Evolutionary conservation across 1,140 invertebrate species (phyloP).

Genomic region (Antheraea pernyi): DNA sequence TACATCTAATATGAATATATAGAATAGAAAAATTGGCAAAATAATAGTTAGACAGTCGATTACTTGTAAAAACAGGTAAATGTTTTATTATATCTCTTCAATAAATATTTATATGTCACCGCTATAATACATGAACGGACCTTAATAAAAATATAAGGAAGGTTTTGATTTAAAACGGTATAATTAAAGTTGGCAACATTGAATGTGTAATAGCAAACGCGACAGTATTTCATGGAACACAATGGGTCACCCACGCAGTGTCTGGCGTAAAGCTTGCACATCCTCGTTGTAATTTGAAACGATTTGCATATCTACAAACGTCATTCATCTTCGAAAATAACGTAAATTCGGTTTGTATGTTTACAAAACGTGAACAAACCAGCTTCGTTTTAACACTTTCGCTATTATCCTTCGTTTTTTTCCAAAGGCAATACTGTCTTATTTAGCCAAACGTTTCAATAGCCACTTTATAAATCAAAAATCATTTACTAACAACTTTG

Average conservation of each 20-base stretch:
- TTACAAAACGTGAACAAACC: conserved; percentile 51
- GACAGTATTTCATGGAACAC: conserved; percentile 53
- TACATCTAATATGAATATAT: not conserved
- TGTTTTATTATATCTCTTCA: too few species aligned
- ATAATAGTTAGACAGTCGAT: not conserved
- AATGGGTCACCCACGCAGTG: conserved; percentile 67
- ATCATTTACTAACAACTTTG: conserved; percentile 14
- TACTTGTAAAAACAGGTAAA: too few species aligned
- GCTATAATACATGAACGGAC: not conserved
- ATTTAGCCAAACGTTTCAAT: conserved; percentile 45
- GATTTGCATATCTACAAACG: conserved; percentile 62
- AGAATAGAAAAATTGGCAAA: not conserved
- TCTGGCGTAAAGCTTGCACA: conserved; percentile 50
- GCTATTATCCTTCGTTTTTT: conserved; percentile 58
- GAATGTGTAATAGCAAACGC: conserved; percentile 39
- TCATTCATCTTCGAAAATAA: conserved; percentile 39
- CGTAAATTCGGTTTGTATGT: conserved; percentile 44
- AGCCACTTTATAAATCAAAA: not conserved
- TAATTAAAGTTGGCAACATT: conserved; percentile 45
- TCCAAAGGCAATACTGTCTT: conserved; percentile 55
- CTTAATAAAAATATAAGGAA: not conserved
- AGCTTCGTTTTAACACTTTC: conserved; percentile 66
- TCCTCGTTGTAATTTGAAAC: conserved; percentile 57
- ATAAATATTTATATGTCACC: not conserved
- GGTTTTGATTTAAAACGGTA: conserved; percentile 30